Base-by-base conservation (phyloP, 1,140 invertebrate species). In the Euura saliciscinereae region DNA sequence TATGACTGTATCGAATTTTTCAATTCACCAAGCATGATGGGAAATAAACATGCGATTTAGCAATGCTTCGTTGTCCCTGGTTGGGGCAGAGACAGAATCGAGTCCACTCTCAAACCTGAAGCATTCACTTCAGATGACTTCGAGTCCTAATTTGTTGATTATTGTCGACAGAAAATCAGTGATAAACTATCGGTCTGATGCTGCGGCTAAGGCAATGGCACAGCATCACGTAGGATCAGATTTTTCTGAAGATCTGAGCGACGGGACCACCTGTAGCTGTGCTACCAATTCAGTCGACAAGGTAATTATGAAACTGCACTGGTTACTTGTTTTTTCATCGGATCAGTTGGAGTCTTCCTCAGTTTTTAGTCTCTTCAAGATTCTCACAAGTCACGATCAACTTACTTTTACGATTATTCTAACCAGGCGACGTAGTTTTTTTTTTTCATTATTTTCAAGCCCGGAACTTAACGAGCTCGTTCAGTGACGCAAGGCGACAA, bases 241-340 rank as follows among this genome's bases (percentile, higher is more conserved):
- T 66, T 85, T 83, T 75, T 80, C 79, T 69, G 85, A 85, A 75
- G 85, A 82, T 74, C 82, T 85, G 79, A 87, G 83, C 72, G 84
- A 87, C 70, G 78, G 79, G 2, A 85, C 83, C 11, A 82, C 81
- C 51, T 87, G 85, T 78, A 86, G 82, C 69, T 87, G 85, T 59
- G 74, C 77, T 13, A 78, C 75, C 28, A 82, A 74, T 74, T 83
- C 83, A 28, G 71, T 84, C 44, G 85, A 86, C 69, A 87, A 87
- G 82, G 85, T 83, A 74, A 28, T 28, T 28, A 28, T 28, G 28
- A 28, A 0, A 28, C 28, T 28, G 28, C 28, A 28, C 28, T 28
- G 28, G 28, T 28, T 28, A 59, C 13, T 59, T 59, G 51, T 11
- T 4, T 59, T 59, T 6, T 6, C 51, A n/a, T 59, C 1, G 51